Evolutionary conservation across 2,888 invertebrate species (phyloP), one percentile per base, ranked within the genome.

Genomic region (Netelia fuscicornis): DNA sequence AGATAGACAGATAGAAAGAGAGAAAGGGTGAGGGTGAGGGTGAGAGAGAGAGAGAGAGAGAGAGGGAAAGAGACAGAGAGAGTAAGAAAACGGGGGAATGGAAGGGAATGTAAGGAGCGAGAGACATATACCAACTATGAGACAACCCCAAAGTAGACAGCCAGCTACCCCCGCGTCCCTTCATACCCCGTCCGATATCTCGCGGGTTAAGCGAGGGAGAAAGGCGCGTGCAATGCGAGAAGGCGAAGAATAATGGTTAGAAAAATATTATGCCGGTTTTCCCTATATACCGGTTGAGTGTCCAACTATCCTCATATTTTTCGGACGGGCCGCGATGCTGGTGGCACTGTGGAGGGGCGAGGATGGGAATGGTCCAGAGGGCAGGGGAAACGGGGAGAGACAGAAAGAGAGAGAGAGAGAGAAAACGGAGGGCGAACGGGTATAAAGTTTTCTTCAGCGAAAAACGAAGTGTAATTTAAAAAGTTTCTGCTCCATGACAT

Each of bases 401-500:
- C 6, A 6, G 37, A 37, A 37, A 37, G 37, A 37, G 37, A 37
- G 37, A 37, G 37, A 30, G 30, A 37, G 37, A 37, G 37, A 37
- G 58, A 76, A 70, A 58, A 54, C 52, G 68, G 65, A 70, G 48
- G 64, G 30, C 37, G 81, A 62, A 62, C 76, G 62, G 81, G 37
- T 86, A 89, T 90, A 91, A 92, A 91, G 89, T 92, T 91, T 90
- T 88, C 87, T 86, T 88, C 87, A 79, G 78, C 82, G 79, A 82
- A 90, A 91, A 92, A 90, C 92, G 90, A 92, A 92, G 92, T 85
- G 82, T 93, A 93, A 93, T 93, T 93, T 93, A 92, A 93, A 93
- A 93, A 92, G 92, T 93, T 93, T 93, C 91, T 93, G 92, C 91
- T 91, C 91, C 92, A 91, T 91, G 93, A 93, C 93, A 93, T 92